Evolutionary conservation across 2,113 vertebrate genomes (phyloP).

Genomic region (Willisornis vidua): DNA sequence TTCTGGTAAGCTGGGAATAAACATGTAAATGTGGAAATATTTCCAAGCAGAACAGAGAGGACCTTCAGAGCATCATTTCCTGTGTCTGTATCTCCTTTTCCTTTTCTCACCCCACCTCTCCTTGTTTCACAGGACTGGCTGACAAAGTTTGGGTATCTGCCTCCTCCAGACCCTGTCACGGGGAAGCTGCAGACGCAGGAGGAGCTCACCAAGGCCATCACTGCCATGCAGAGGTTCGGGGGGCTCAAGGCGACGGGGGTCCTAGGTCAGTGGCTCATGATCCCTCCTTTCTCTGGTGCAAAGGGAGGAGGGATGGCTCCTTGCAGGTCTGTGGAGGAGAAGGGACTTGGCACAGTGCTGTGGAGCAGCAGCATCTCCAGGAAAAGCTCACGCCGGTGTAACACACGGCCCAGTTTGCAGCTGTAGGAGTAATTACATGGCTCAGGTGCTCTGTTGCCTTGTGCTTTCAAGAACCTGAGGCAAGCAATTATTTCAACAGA

Average conservation of each 20-base stretch:
- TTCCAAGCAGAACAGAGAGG: neutral
- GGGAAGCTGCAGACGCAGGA: constrained; percentile 91
- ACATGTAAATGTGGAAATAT: neutral
- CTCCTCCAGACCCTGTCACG: constrained; percentile 82
- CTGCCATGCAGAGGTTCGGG: constrained; percentile 93
- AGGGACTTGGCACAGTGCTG: neutral
- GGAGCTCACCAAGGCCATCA: constrained; percentile 89
- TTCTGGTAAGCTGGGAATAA: neutral
- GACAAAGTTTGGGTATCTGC: constrained; percentile 94
- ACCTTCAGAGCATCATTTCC: neutral
- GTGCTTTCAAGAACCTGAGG: constrained; percentile 40
- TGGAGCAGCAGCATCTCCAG: neutral
- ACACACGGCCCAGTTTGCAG: neutral
- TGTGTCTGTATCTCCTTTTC: neutral
- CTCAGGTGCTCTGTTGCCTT: constrained; percentile 57
- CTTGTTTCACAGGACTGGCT: constrained; percentile 88
- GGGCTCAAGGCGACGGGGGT: constrained; percentile 89
- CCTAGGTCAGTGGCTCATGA: constrained; percentile 78
- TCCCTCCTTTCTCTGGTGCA: neutral
- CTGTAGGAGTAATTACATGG: constrained; percentile 53
- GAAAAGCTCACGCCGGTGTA: neutral
- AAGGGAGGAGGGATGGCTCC: neutral
- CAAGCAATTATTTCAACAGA: constrained; percentile 59
- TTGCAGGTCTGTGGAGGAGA: fast-evolving
- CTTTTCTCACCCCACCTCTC: neutral